A percentile compares a stretch with the other conserved stretches of the same genome.
phyloP scores from a whole-genome alignment of 2,888 invertebrate genomes.

The Camptogramma bilineatum region DNA sequence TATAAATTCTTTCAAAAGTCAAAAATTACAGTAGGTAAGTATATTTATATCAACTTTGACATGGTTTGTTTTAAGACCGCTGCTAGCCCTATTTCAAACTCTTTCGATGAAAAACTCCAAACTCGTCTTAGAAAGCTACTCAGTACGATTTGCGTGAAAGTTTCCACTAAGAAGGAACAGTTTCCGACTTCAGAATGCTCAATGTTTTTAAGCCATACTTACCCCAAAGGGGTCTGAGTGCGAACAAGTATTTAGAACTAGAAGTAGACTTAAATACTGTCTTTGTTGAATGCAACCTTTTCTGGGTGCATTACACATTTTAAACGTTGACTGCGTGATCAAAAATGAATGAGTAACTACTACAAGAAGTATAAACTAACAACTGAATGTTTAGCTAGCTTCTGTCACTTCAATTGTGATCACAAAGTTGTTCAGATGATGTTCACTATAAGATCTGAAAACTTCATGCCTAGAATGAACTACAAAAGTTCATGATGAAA shows the following conservation, averaged over 20 bases:
- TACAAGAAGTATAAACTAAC: no score
- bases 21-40: no score
- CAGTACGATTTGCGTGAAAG: constrained; percentile 29
- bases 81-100: background rate
- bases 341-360: no score
- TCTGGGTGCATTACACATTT: background rate
- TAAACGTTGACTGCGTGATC: background rate
- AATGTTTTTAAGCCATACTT: constrained; percentile 29
- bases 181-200: constrained; percentile 29
- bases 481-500: no score
- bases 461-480: no score
- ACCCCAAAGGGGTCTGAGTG: constrained; percentile 18
- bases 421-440: no score
- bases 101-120: constrained; percentile 7
- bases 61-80: background rate
- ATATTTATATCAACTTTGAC: no score
- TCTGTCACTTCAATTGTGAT: no score
- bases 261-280: constrained; percentile 17
- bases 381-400: no score
- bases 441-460: no score
- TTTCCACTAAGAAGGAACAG: constrained; percentile 27
- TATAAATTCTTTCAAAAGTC: no score
- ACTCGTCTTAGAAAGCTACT: constrained; percentile 14
- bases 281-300: constrained; percentile 2
- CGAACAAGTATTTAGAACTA: constrained; percentile 23